Conservation (phyloP, 2,888 invertebrate genomes). For the Drymonia ruficornis region DNA sequence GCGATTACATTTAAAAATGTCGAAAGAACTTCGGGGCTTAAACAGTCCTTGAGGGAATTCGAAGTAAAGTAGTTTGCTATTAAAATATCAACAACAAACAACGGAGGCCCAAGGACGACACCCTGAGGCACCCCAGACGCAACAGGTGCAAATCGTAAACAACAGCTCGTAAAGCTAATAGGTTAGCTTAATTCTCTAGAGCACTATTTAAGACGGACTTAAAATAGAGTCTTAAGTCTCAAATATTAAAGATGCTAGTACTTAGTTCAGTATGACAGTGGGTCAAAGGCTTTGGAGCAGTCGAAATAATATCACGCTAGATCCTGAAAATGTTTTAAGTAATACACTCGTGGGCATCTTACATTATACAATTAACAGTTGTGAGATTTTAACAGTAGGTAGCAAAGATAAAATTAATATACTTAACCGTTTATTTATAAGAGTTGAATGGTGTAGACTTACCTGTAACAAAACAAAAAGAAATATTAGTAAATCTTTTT, state of each 20-base stretch:
- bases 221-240: background rate
- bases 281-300: background rate
- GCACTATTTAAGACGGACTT: background rate
- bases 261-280: too few species aligned
- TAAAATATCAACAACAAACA: background rate
- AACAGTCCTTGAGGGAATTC: background rate
- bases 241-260: background rate
- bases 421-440: too few species aligned
- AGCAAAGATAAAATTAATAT: too few species aligned
- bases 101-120: background rate
- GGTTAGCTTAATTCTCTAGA: background rate
- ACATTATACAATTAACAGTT: too few species aligned
- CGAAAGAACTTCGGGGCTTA: too few species aligned
- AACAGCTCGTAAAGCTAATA: background rate
- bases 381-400: too few species aligned
- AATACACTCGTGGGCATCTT: too few species aligned
- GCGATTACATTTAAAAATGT: too few species aligned
- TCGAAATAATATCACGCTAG: background rate
- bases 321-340: background rate
- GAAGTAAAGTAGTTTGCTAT: too few species aligned
- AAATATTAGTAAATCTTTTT: too few species aligned
- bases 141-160: slow-evolving; percentile 3
- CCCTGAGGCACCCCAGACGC: slow-evolving; percentile 1
- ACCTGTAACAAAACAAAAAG: background rate
- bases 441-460: background rate